phyloP scores from a whole-genome alignment of 2,797 vertebrate species.

The Lemur catta region DNA sequence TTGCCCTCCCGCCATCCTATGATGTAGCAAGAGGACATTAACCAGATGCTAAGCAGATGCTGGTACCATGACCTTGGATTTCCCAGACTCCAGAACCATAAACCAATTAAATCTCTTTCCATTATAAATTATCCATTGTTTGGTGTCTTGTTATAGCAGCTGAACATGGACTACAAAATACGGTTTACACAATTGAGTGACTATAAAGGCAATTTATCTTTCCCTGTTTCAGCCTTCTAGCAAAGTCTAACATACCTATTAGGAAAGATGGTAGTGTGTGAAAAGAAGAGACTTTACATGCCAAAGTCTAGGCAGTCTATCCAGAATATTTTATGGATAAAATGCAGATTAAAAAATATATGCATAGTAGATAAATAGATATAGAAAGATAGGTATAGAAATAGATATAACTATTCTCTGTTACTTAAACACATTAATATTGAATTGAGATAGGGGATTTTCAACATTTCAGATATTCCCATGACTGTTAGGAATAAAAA shows the following conservation, averaged over 20 bases:
- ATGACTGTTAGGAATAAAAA: not conserved
- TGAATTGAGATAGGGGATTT: not conserved
- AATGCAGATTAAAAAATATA: not conserved
- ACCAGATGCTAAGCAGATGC: not conserved
- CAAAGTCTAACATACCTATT: not conserved
- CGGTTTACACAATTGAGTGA: not conserved
- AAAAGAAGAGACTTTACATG: not conserved
- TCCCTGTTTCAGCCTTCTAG: not conserved
- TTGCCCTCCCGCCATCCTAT: not conserved
- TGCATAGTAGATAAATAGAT: not conserved
- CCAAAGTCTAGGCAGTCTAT: not conserved
- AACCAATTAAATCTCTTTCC: not conserved
- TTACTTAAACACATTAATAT: not conserved
- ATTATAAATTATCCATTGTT: not conserved
- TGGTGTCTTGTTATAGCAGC: not conserved
- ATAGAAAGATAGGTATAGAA: not conserved
- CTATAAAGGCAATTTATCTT: not conserved
- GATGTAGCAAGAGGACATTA: not conserved
- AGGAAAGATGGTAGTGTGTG: not conserved
- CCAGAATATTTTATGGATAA: not conserved
- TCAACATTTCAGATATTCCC: not conserved
- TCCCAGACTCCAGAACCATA: not conserved
- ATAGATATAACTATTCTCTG: not conserved
- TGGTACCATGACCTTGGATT: too few species aligned
- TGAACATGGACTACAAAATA: not conserved